Evolutionary conservation across 2,888 invertebrate genomes (phyloP), one percentile per base, ranked within the genome.

Genomic region (Caenorhabditis uteleia): DNA sequence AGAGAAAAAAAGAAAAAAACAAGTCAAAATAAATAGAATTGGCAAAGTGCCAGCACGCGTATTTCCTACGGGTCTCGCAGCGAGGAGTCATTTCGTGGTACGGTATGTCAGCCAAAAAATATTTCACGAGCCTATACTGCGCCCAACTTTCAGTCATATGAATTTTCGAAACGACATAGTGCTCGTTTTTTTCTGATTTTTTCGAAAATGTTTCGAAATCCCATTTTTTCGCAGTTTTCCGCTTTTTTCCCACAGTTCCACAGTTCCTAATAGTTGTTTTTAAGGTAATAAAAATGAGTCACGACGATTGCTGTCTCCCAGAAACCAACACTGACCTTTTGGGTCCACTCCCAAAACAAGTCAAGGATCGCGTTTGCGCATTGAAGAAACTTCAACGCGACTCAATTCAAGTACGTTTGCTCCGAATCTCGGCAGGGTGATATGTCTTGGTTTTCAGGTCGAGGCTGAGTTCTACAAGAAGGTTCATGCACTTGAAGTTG

Each of bases 401-500:
- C 18, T 51, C 56, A 36, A 68, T 71, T 47, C 48, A 70, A 42
- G 74, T 74, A 40, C 14, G 39, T 36, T n/a, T n/a, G n/a, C n/a
- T n/a, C n/a, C n/a, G n/a, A n/a, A n/a, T n/a, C n/a, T n/a, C n/a
- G n/a, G n/a, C n/a, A n/a, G n/a, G n/a, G n/a, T n/a, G n/a, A n/a
- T n/a, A n/a, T n/a, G n/a, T n/a, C 2, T 18, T 36, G 31, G 23
- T 8, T 38, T 91, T 6, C 89, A 91, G 80, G 88, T 94, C 54
- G 95, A 95, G 85, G 90, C 92, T 0, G 89, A 92, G 83, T 94
- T 97, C 86, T 95, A 94, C 85, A 89, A 90, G 80, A 93, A 94
- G 82, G 91, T 98, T 36, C 95, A 95, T 83, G 89, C 89, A 21
- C 87, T 98, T 48, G 97, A 98, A 86, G 90, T 91, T 86, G 91